Evolutionary conservation across 1,140 invertebrate genomes (phyloP).

Genomic region (Drosophila repleta): DNA sequence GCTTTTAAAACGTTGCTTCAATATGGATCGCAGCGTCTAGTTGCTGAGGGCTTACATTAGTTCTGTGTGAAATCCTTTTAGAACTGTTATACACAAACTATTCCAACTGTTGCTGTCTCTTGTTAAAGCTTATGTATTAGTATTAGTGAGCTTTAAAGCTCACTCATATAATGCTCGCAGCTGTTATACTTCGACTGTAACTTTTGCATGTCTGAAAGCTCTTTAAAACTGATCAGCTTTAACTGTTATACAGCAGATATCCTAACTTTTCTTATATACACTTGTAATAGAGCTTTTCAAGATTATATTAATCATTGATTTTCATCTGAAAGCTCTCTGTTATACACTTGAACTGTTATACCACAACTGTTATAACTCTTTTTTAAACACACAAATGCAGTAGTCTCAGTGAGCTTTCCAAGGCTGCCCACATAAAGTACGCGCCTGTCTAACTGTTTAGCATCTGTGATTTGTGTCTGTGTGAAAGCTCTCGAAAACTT

Average conservation of each 20-base stretch:
- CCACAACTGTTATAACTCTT: background rate
- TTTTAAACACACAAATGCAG: background rate
- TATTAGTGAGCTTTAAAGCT: too few species aligned
- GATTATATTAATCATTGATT: too few species aligned
- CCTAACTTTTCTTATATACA: too few species aligned
- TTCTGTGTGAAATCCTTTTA: background rate
- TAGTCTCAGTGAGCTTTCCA: slow-evolving; percentile 12
- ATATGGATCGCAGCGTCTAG: too few species aligned
- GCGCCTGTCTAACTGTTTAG: background rate
- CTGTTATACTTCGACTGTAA: too few species aligned
- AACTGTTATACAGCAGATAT: too few species aligned
- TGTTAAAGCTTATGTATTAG: too few species aligned
- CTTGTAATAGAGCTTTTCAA: too few species aligned
- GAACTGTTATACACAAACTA: background rate
- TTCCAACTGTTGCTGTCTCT: too few species aligned
- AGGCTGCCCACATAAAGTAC: background rate
- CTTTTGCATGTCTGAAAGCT: too few species aligned
- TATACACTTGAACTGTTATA: background rate
- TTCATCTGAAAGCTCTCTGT: background rate
- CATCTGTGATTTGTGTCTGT: slow-evolving; percentile 1
- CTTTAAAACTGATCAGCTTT: background rate
- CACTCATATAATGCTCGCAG: too few species aligned
- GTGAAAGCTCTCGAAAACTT: slow-evolving; percentile 14
- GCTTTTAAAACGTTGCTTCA: background rate
- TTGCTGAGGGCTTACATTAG: background rate